These are phyloP conservation scores for Erebia palarica DNA, from an alignment of 2,888 invertebrate species.

Conservation along the genomic window DNA sequence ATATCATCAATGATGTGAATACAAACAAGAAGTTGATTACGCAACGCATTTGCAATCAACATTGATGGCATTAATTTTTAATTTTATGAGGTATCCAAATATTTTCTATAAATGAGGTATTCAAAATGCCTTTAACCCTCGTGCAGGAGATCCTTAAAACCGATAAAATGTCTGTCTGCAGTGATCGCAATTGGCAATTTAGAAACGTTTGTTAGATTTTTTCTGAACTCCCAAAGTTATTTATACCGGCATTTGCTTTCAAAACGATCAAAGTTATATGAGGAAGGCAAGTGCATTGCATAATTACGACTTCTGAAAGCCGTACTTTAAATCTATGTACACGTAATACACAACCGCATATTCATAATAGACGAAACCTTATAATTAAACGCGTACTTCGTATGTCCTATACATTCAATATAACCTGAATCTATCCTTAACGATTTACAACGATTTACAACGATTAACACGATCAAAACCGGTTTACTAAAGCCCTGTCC, in stretches of 20 bases:
- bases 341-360: slow-evolving; percentile 21
- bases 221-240: too few species aligned
- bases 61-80: neutral
- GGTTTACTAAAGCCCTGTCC: neutral
- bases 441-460: slow-evolving; percentile 1
- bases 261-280: neutral
- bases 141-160: too few species aligned
- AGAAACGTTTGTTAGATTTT: too few species aligned
- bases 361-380: slow-evolving; percentile 17
- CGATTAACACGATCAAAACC: neutral
- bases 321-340: slow-evolving; percentile 5
- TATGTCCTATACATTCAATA: slow-evolving; percentile 33
- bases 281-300: neutral
- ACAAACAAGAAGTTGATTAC: slow-evolving; percentile 2
- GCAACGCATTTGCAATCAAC: neutral
- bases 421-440: slow-evolving; percentile 30
- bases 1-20: neutral
- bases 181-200: too few species aligned
- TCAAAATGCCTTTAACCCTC: too few species aligned
- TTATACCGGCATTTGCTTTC: too few species aligned
- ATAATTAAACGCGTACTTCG: neutral
- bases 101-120: too few species aligned
- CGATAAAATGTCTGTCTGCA: too few species aligned
- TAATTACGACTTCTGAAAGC: neutral
- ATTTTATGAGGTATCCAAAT: too few species aligned